Conservation (phyloP, 2,113 vertebrate genomes). For the Etheostoma cragini region DNA sequence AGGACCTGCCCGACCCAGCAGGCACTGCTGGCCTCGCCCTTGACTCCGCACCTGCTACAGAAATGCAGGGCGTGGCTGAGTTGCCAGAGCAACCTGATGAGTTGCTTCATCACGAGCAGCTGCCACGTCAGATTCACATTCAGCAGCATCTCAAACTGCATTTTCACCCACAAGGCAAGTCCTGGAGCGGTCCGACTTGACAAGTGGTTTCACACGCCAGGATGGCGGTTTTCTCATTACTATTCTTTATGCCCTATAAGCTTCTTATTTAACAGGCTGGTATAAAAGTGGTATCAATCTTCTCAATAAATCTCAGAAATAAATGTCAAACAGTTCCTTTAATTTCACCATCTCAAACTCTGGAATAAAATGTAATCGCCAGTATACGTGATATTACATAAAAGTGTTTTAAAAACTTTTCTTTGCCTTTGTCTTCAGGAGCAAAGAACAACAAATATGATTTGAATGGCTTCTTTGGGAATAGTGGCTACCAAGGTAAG, state of each 20-base stretch:
- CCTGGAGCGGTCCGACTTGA: not conserved
- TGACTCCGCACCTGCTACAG: slow-evolving; percentile 19
- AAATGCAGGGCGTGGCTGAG: slow-evolving; percentile 18
- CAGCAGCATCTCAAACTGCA: slow-evolving; percentile 83
- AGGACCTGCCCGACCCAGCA: slow-evolving; percentile 15
- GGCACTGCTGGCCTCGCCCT: slow-evolving; percentile 12
- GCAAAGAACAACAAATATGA: slow-evolving; percentile 78
- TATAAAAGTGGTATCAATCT: not conserved
- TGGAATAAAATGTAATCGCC: not conserved
- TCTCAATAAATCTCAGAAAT: not conserved
- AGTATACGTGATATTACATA: not conserved
- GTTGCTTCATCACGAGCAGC: slow-evolving; percentile 49
- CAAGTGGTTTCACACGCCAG: not conserved
- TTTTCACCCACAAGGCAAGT: slow-evolving; percentile 73
- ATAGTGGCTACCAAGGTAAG: slow-evolving; percentile 82
- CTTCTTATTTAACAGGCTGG: not conserved
- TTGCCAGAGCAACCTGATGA: slow-evolving; percentile 50
- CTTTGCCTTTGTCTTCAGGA: slow-evolving; percentile 62
- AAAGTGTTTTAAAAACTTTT: not conserved
- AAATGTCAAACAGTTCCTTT: not conserved
- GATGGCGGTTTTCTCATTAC: not conserved
- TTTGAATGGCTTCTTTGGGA: slow-evolving; percentile 84
- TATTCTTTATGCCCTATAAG: not conserved
- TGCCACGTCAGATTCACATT: slow-evolving; percentile 78
- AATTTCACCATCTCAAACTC: not conserved